A percentile compares a stretch with the other conserved stretches of the same genome.
Evolutionary conservation across 1,140 invertebrate genomes (phyloP).

Genomic region (Triops longicaudatus): DNA sequence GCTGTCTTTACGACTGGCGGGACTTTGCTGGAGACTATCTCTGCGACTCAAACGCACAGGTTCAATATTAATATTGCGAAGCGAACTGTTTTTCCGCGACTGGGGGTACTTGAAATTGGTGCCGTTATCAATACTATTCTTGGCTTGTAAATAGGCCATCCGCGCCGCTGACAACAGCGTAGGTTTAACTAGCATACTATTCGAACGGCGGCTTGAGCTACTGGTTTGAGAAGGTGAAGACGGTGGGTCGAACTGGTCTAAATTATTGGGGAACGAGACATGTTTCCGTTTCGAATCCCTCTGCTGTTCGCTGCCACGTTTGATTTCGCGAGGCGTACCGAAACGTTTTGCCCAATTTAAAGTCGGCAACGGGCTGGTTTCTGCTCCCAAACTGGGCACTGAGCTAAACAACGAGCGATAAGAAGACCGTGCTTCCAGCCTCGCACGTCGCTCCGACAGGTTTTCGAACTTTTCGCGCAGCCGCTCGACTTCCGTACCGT

Average conservation of each 20-base stretch:
- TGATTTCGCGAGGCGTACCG: background rate
- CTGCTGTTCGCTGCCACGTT: background rate
- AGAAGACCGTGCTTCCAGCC: background rate
- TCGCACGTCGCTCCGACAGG: slow-evolving; percentile 40
- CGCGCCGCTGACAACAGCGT: slow-evolving; percentile 24
- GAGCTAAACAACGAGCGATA: background rate
- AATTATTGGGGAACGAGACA: slow-evolving; percentile 25
- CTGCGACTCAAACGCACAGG: background rate
- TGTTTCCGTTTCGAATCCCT: slow-evolving; percentile 16
- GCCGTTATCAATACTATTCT: slow-evolving; percentile 20
- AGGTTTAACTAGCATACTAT: slow-evolving; percentile 20
- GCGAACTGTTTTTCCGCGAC: background rate
- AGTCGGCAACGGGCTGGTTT: background rate
- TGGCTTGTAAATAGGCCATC: slow-evolving; percentile 20
- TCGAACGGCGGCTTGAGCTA: background rate
- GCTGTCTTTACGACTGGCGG: background rate
- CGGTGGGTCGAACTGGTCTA: slow-evolving; percentile 4
- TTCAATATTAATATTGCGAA: background rate
- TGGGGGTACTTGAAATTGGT: slow-evolving; percentile 10
- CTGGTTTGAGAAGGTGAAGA: background rate
- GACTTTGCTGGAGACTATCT: background rate
- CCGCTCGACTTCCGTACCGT: slow-evolving; percentile 58
- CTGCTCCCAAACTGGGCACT: background rate
- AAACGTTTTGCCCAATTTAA: background rate
- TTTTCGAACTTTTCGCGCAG: slow-evolving; percentile 65